Evolutionary conservation across 2,113 vertebrate species (phyloP), one percentile per base, ranked within the genome.

Genomic region (Peromyscus maniculatus): DNA sequence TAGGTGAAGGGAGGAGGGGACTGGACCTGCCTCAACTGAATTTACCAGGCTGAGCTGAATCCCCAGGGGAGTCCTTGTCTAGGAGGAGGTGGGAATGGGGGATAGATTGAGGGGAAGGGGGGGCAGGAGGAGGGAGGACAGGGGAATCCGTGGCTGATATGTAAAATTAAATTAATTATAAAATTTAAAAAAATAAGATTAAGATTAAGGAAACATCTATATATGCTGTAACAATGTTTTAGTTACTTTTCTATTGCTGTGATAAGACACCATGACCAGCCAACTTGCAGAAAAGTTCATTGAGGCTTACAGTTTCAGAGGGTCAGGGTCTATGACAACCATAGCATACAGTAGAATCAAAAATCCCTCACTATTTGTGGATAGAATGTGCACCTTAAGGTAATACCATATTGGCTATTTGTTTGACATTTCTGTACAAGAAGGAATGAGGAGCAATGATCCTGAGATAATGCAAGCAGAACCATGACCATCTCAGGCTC

Each of bases 361-460:
- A 91, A 7, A 0, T 3, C 26, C 22, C 24, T 46, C 3, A 86
- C 66, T 84, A 96, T 94, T 91, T 95, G 91, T 91, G 84, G 66
- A 92, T 39, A 86, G 26, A 91, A 83, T 92, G 67, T 87, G 26
- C 59, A 66, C 87, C 96, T 92, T 33, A 28, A 91, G 80, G 89
- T 95, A 95, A 94, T 86, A 55, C 9, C 39, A 86, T 74, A 59
- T 24, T 78, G 71, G 84, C 64, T 96, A 74, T 97, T 97, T 95
- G 84, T 71, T 89, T 95, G 95, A 95, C 87, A 91, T 97, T 95
- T 97, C 86, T 87, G 52, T 43, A 84, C 3, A 92, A 92, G 77
- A 97, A 92, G 79, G 79, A 97, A 89, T 43, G 52, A 94, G 59
- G 86, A 87, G 39, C 39, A 43, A 28, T 66, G 88, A 67, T 78